phyloP scores from a whole-genome alignment of 2,888 invertebrate genomes.

The Gastrophysa polygoni region DNA sequence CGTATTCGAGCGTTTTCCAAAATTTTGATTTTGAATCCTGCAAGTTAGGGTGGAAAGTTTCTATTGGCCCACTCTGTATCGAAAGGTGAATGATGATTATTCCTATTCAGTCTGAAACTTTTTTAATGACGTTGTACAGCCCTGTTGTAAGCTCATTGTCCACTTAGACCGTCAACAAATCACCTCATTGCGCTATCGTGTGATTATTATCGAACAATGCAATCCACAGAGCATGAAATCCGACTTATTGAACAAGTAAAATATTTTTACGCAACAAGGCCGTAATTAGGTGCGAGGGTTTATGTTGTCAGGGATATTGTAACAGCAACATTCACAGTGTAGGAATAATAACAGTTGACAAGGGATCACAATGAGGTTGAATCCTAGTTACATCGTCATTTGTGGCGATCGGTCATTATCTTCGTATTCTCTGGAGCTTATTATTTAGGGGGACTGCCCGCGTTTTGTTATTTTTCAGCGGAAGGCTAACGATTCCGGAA shows the following conservation, averaged over 20 bases:
- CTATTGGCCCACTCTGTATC: too few relatives aligned
- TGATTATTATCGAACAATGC: constrained; percentile 24
- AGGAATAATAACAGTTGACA: constrained; percentile 51
- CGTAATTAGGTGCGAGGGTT: constrained; percentile 26
- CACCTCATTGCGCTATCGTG: background rate
- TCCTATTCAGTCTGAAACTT: too few relatives aligned
- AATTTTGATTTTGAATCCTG: too few relatives aligned
- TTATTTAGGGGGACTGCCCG: constrained; percentile 39
- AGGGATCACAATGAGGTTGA: constrained; percentile 49
- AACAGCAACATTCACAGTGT: constrained; percentile 32
- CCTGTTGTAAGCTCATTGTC: too few relatives aligned
- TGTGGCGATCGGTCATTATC: constrained; percentile 49
- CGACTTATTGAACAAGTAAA: constrained; percentile 36
- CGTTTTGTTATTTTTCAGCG: constrained; percentile 44
- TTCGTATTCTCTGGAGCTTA: constrained; percentile 41
- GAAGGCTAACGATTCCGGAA: constrained; percentile 42
- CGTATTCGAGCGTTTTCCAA: too few relatives aligned
- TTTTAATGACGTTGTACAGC: too few relatives aligned
- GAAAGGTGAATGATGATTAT: too few relatives aligned
- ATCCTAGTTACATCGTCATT: constrained; percentile 50
- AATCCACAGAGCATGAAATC: constrained; percentile 39
- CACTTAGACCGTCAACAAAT: background rate
- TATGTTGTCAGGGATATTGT: constrained; percentile 27
- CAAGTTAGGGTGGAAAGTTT: too few relatives aligned
- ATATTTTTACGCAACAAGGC: constrained; percentile 29